Percentiles rank a stretch among this genome's conserved stretches.
These are phyloP conservation scores for Spodoptera littoralis DNA, from an alignment of 2,888 invertebrate species.

Conservation along the genomic window DNA sequence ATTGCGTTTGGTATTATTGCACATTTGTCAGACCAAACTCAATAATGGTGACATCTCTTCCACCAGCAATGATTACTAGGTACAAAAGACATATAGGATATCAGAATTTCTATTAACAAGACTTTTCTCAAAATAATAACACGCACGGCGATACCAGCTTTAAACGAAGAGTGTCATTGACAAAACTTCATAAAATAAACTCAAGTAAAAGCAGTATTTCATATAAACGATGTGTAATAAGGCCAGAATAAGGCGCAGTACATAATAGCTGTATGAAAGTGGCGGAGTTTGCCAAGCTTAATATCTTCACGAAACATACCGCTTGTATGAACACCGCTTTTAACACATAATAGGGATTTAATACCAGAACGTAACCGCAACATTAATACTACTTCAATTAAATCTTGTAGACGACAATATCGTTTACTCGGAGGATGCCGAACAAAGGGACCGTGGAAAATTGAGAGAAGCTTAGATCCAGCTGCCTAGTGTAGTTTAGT, in stretches of 20 bases:
- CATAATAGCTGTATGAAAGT: slow-evolving; percentile 31
- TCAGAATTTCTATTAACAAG: no score
- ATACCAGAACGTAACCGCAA: slow-evolving; percentile 46
- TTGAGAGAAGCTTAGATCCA: slow-evolving; percentile 21
- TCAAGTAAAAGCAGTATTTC: slow-evolving; percentile 10
- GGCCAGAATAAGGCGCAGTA: slow-evolving; percentile 27
- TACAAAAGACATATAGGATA: no score
- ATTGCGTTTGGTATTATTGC: no score
- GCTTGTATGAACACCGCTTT: slow-evolving; percentile 35
- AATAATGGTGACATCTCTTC: no score
- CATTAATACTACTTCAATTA: slow-evolving; percentile 51
- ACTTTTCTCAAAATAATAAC: no score
- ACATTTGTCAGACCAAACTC: no score
- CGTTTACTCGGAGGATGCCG: slow-evolving; percentile 34
- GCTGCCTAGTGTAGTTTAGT: slow-evolving; percentile 16
- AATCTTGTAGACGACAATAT: slow-evolving; percentile 40
- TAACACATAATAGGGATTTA: slow-evolving; percentile 50
- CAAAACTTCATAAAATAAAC: slow-evolving; percentile 19
- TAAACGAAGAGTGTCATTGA: slow-evolving; percentile 6
- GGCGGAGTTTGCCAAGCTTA: slow-evolving; percentile 36
- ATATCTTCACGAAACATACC: slow-evolving; percentile 17
- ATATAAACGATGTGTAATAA: slow-evolving; percentile 33
- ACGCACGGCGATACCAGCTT: not conserved
- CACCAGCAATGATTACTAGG: no score
- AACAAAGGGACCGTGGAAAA: slow-evolving; percentile 26